Conservation (phyloP, 2,113 vertebrate species). For the Takifugu bimaculatus region DNA sequence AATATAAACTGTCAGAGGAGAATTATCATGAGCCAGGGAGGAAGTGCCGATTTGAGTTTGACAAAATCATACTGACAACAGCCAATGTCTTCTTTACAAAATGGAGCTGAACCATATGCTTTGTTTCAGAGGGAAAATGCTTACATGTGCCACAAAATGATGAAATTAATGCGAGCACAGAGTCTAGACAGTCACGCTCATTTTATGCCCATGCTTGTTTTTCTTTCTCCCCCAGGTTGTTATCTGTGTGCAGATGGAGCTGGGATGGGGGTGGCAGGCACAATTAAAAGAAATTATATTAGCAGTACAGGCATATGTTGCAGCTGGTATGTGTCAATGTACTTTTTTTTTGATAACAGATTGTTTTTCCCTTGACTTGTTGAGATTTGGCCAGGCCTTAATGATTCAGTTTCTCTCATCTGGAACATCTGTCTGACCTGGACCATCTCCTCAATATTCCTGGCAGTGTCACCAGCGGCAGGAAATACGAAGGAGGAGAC, state of each 20-base stretch:
- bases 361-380: constrained; percentile 26
- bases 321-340: background rate
- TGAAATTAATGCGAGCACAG: constrained; percentile 34
- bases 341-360: constrained; percentile 26
- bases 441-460: constrained; percentile 47
- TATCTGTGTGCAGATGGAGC: constrained; percentile 28
- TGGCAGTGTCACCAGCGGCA: constrained; percentile 57
- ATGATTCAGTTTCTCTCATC: constrained; percentile 31
- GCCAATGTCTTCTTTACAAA: constrained; percentile 49
- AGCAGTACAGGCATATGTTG: constrained; percentile 23
- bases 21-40: constrained; percentile 1
- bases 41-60: constrained; percentile 40
- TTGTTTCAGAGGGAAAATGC: constrained; percentile 69
- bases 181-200: constrained; percentile 58
- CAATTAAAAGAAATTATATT: constrained; percentile 21
- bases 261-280: constrained; percentile 34
- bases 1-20: constrained; percentile 1
- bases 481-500: constrained; percentile 64
- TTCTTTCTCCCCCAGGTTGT: constrained; percentile 49
- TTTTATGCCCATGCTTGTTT: constrained; percentile 57
- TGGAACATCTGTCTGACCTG: constrained; percentile 69
- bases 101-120: constrained; percentile 49
- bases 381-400: constrained; percentile 31
- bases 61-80: constrained; percentile 4
- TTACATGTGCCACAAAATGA: constrained; percentile 65